These are phyloP conservation scores for Zhuqinia jingwanae DNA, from an alignment of 2,888 invertebrate genomes.

Conservation along the genomic window DNA sequence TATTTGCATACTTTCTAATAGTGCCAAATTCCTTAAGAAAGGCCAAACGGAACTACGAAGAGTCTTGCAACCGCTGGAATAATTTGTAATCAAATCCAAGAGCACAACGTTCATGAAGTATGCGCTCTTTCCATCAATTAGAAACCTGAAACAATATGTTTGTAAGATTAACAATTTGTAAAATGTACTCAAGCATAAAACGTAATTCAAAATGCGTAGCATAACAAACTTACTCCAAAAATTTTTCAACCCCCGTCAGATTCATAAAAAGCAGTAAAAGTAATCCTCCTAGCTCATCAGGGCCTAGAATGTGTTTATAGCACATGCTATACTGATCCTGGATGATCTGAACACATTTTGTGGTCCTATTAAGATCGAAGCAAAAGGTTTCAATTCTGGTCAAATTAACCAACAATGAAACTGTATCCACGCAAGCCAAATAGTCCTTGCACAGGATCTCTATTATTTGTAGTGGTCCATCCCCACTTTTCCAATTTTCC, in stretches of 20 bases:
- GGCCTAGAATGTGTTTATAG: neutral
- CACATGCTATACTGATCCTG: neutral
- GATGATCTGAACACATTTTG: constrained; percentile 10
- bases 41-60: neutral
- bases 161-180: too few species aligned
- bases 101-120: constrained; percentile 10
- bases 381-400: constrained; percentile 6
- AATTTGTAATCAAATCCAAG: neutral
- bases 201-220: neutral
- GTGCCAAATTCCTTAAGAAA: constrained; percentile 17
- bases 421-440: constrained; percentile 9
- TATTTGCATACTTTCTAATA: constrained; percentile 35
- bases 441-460: neutral
- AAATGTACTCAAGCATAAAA: neutral
- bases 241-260: neutral
- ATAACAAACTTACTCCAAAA: constrained; percentile 11
- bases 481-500: neutral
- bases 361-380: neutral
- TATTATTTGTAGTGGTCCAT: neutral
- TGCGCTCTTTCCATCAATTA: neutral
- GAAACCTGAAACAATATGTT: neutral
- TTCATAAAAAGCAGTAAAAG: neutral
- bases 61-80: neutral
- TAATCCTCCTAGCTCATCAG: neutral
- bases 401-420: constrained; percentile 16